phyloP scores from a whole-genome alignment of 2,797 vertebrate species.

The Chaenodraco wilsoni region DNA sequence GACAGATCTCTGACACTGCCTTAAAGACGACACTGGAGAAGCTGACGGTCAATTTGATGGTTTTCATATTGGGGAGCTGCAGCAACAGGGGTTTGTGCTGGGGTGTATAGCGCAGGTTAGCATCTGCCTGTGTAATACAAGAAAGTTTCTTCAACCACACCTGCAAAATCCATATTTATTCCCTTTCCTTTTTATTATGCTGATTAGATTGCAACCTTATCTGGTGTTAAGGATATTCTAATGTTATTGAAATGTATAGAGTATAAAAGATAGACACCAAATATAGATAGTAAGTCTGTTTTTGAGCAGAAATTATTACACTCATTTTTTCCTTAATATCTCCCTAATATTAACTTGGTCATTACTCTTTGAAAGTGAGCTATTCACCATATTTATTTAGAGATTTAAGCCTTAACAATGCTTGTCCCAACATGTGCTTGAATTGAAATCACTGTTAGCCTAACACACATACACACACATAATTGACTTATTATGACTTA shows the following conservation, averaged over 20 bases:
- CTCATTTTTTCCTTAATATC: not conserved
- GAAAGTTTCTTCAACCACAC: not conserved
- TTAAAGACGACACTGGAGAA: constrained; percentile 94
- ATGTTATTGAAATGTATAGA: not conserved
- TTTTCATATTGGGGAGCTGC: constrained; percentile 94
- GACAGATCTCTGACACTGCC: constrained; percentile 92
- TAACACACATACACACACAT: not conserved
- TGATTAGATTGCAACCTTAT: not conserved
- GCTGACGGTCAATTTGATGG: constrained; percentile 88
- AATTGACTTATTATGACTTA: constrained; percentile 14
- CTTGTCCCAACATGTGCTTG: not conserved
- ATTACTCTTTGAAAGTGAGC: not conserved
- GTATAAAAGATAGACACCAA: not conserved
- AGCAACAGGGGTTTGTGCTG: constrained; percentile 93
- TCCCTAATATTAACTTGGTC: not conserved
- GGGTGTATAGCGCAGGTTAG: constrained; percentile 91
- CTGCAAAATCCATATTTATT: not conserved
- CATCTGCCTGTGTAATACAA: constrained; percentile 86
- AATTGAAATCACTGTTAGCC: not conserved
- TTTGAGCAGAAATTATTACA: not conserved
- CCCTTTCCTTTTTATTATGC: not conserved
- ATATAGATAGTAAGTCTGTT: not conserved
- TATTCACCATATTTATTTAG: not conserved
- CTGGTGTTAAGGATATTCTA: not conserved
- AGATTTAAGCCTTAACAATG: not conserved